Percentiles rank a stretch among this genome's conserved stretches.
phyloP scores from a whole-genome alignment of 92 coral and sea anemone genomes.

The Epizoanthus stellaris region DNA sequence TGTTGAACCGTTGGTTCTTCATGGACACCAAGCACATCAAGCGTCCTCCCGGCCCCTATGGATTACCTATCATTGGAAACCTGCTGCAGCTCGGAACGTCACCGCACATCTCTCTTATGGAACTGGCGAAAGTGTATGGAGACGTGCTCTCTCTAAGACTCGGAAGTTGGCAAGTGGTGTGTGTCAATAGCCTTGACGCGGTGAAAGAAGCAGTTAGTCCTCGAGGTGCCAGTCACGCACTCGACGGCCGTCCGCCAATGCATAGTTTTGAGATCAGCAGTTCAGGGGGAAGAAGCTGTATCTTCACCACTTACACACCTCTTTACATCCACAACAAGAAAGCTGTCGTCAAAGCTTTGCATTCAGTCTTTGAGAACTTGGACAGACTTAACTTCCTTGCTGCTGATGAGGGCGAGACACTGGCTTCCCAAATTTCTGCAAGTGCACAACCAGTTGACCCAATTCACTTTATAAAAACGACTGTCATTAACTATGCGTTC shows the following conservation, averaged over 20 bases:
- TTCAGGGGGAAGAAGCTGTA: conserved; percentile 73
- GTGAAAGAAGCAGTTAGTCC: conserved; percentile 68
- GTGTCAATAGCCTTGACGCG: conserved; percentile 64
- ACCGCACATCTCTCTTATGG: conserved; percentile 73
- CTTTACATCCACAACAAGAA: conserved; percentile 74
- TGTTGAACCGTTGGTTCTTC: neutral
- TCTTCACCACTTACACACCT: conserved; percentile 78
- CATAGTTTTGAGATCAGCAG: conserved; percentile 68
- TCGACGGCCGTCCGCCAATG: conserved; percentile 81
- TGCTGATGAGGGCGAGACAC: conserved; percentile 63
- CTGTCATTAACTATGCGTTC: conserved; percentile 67
- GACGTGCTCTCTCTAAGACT: conserved; percentile 73
- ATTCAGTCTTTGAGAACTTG: conserved; percentile 66
- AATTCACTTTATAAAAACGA: conserved; percentile 55
- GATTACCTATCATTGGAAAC: conserved; percentile 89
- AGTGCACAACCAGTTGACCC: conserved; percentile 70
- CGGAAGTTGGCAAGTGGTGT: conserved; percentile 80
- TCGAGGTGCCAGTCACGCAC: conserved; percentile 63
- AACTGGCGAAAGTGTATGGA: conserved; percentile 82
- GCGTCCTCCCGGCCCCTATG: conserved; percentile 83
- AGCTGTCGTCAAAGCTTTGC: conserved; percentile 75
- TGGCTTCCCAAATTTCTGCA: conserved; percentile 43
- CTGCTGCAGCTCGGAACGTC: conserved; percentile 80
- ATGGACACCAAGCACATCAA: neutral
- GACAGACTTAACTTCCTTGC: conserved; percentile 67